Percentiles rank a stretch among this genome's conserved stretches.
These are phyloP conservation scores for Drosophila buzzatii DNA, from an alignment of 2,888 invertebrate species.

Conservation along the genomic window DNA sequence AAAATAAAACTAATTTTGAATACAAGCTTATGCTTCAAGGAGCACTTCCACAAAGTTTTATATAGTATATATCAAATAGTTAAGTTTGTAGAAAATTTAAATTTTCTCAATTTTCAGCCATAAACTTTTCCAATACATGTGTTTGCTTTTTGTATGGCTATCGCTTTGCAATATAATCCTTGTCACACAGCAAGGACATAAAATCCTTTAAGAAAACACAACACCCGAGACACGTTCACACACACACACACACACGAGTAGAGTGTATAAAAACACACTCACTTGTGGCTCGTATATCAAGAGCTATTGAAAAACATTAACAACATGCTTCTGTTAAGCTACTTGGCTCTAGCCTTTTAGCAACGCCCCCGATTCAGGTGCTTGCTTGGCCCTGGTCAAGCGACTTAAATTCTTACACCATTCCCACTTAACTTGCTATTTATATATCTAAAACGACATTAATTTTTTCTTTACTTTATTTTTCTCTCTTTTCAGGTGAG, in stretches of 20 bases:
- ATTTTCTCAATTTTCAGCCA: slow-evolving; percentile 12
- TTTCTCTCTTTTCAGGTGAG: slow-evolving; percentile 67
- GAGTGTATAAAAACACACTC: slow-evolving; percentile 15
- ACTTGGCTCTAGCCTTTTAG: slow-evolving; percentile 4
- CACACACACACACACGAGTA: slow-evolving; percentile 4
- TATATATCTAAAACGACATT: slow-evolving; percentile 14
- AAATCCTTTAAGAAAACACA: slow-evolving; percentile 20
- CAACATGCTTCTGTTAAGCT: slow-evolving; percentile 45
- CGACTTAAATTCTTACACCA: slow-evolving; percentile 14
- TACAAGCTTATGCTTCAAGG: background rate
- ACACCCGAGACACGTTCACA: background rate
- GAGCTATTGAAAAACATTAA: slow-evolving; percentile 72
- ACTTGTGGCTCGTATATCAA: slow-evolving; percentile 63
- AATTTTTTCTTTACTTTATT: slow-evolving; percentile 11
- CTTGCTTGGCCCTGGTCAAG: slow-evolving; percentile 27
- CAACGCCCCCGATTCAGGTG: background rate
- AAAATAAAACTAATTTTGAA: background rate
- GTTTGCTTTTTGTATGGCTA: background rate
- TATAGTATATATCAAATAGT: too few relatives aligned
- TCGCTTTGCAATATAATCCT: slow-evolving; percentile 4
- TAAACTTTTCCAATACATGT: background rate
- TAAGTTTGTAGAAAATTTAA: background rate
- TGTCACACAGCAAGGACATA: slow-evolving; percentile 7
- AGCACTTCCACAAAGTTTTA: too few relatives aligned
- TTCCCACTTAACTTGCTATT: slow-evolving; percentile 17